A percentile compares a stretch with the other conserved stretches of the same genome.
These are phyloP conservation scores for Trichogramma pretiosum DNA, from an alignment of 1,140 invertebrate species.

Conservation along the genomic window DNA sequence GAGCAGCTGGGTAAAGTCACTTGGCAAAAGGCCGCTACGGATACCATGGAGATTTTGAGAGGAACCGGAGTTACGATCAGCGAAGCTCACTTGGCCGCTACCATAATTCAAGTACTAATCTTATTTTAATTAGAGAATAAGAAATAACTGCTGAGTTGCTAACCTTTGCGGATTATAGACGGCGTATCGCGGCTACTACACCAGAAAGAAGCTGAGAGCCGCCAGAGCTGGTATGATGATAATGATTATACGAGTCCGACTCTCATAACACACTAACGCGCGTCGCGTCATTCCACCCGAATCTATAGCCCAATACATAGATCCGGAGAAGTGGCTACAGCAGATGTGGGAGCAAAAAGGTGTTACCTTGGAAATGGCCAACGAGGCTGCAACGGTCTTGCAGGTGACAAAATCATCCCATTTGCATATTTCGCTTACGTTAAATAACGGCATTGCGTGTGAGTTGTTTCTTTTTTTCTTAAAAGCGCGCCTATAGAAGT, in stretches of 20 bases:
- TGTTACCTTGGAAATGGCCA: constrained; percentile 28
- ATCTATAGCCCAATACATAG: too few species aligned
- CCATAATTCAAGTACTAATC: constrained; percentile 33
- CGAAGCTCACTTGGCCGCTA: constrained; percentile 39
- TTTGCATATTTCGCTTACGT: too few species aligned
- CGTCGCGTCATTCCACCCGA: too few species aligned
- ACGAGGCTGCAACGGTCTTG: constrained; percentile 36
- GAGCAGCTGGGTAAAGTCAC: constrained; percentile 35
- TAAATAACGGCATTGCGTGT: too few species aligned
- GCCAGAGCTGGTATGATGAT: too few species aligned
- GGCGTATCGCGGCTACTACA: constrained; percentile 45
- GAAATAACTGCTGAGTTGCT: not conserved
- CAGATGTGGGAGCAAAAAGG: constrained; percentile 32
- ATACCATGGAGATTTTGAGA: constrained; percentile 39
- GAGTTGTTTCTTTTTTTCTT: too few species aligned
- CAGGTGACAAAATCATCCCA: too few species aligned
- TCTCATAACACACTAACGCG: too few species aligned
- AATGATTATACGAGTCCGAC: too few species aligned
- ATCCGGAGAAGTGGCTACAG: too few species aligned
- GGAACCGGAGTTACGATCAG: constrained; percentile 36
- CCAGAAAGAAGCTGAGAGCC: constrained; percentile 24
- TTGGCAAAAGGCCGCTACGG: constrained; percentile 42
- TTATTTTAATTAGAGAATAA: not conserved
- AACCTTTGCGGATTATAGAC: constrained; percentile 20
- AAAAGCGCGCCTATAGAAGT: not conserved